phyloP scores from a whole-genome alignment of 37 sponge, comb jelly and placozoan species.

The Oscarella lobularis region DNA sequence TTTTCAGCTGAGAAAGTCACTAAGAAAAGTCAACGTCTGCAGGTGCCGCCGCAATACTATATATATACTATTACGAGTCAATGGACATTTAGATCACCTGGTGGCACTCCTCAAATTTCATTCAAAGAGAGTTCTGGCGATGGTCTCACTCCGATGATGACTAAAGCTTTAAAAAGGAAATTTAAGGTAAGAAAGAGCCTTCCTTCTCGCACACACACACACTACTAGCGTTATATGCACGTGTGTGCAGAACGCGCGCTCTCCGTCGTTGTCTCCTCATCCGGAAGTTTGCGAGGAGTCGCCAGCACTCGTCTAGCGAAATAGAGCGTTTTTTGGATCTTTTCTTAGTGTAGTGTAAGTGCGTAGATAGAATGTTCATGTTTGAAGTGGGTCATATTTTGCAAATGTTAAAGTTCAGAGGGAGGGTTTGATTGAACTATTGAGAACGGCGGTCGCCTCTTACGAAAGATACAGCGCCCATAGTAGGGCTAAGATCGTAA shows the following conservation, averaged over 20 bases:
- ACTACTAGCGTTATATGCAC: too few relatives aligned
- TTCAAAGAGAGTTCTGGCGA: neutral
- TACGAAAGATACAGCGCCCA: too few relatives aligned
- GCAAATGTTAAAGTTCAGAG: too few relatives aligned
- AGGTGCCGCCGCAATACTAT: neutral
- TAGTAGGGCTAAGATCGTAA: too few relatives aligned
- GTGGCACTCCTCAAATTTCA: neutral
- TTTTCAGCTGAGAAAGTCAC: neutral
- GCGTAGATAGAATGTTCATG: too few relatives aligned
- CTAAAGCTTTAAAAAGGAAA: neutral
- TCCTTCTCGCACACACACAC: too few relatives aligned
- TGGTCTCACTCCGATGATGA: neutral
- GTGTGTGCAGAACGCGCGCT: neutral
- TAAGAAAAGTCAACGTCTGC: neutral
- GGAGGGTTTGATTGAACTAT: too few relatives aligned
- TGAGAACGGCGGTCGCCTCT: too few relatives aligned
- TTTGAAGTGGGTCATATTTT: too few relatives aligned
- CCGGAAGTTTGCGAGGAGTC: neutral
- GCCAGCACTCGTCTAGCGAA: too few relatives aligned
- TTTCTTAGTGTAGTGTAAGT: too few relatives aligned
- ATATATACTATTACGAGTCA: neutral
- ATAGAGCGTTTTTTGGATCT: too few relatives aligned
- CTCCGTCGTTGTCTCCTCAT: slow-evolving; percentile 2
- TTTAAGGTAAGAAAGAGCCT: neutral
- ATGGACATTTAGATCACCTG: neutral